Evolutionary conservation across 2,797 vertebrate species (phyloP), one percentile per base, ranked within the genome.

Genomic region (Liparis tanakae): DNA sequence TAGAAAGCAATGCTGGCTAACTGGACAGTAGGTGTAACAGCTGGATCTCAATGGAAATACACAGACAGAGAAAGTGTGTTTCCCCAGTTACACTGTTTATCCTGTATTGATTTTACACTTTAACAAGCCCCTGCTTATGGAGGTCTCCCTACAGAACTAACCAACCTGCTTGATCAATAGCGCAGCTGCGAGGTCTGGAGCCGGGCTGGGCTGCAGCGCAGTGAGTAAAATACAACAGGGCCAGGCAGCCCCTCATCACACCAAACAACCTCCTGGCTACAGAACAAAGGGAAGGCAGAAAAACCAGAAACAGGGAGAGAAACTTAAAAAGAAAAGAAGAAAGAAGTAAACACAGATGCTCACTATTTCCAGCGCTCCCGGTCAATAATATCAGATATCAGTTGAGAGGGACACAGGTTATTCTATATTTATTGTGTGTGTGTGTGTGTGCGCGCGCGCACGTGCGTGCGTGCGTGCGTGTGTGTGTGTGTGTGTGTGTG

Each of bases 341-440:
- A 63, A 85, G 70, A 84, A 89, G 79, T 78, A 87, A 88, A 88
- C 78, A 90, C 91, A 92, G 81, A 91, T 84, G 87, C 84, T 91
- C 66, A 80, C 67, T 81, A 76, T 87, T 91, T 88, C 84, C 87
- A 83, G 43, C 76, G 90, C 93, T 95, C 88, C 93, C 91, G 93
- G 93, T 94, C 92, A 93, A 95, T 95, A 95, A 95, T 95, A 95
- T 94, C 94, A 91, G 87, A 82, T 95, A 95, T 95, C 95, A 95
- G 91, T 95, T 84, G 74, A 85, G 79, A 92, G 88, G 84, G 65
- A 78, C 65, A 88, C 91, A 91, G 94, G 94, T 94, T 92, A 94
- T 91, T 93, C 87, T 85, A 91, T 93, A 94, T 92, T 81, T 57
- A 70, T 87, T 79, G 66, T 81, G 63, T 80, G 58, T 70, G 68